Evolutionary conservation across 37 sponge, comb jelly and placozoan species (phyloP).

Genomic region (Crambe crambe): DNA sequence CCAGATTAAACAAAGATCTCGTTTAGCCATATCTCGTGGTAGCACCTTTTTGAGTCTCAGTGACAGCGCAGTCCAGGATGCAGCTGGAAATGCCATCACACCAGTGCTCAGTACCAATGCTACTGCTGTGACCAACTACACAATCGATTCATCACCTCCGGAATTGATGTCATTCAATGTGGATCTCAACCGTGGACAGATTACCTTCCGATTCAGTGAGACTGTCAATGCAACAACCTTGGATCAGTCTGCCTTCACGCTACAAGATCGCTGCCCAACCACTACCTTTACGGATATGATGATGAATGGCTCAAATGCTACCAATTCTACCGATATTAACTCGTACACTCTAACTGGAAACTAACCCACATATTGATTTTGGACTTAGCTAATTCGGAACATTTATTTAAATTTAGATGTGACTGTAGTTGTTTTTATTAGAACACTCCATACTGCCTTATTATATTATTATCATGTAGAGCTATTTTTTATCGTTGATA

Average conservation of each 20-base stretch:
- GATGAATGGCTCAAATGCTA: slow-evolving; percentile 20
- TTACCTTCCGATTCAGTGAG: slow-evolving; percentile 81
- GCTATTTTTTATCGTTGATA: too few relatives aligned
- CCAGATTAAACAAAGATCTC: slow-evolving; percentile 54
- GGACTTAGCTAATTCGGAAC: not conserved
- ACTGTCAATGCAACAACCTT: slow-evolving; percentile 70
- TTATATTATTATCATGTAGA: not conserved
- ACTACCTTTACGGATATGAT: not conserved
- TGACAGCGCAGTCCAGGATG: slow-evolving; percentile 48
- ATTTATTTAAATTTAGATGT: too few relatives aligned
- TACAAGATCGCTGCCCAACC: slow-evolving; percentile 40
- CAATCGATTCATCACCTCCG: slow-evolving; percentile 69
- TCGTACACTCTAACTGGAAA: slow-evolving; percentile 58
- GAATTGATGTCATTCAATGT: slow-evolving; percentile 58
- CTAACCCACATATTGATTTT: slow-evolving; percentile 9
- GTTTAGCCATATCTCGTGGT: slow-evolving; percentile 34
- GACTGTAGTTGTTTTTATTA: not conserved
- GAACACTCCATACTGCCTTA: too few relatives aligned
- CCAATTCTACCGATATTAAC: slow-evolving; percentile 18
- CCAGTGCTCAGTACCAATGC: slow-evolving; percentile 38
- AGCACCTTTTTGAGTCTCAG: slow-evolving; percentile 66
- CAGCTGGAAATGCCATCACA: slow-evolving; percentile 45
- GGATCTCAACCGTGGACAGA: slow-evolving; percentile 67
- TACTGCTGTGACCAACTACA: slow-evolving; percentile 35
- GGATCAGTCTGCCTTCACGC: slow-evolving; percentile 25